A percentile compares a stretch with the other conserved stretches of the same genome.
These are phyloP conservation scores for Cottus gobio DNA, from an alignment of 2,113 vertebrate genomes.

Conservation along the genomic window DNA sequence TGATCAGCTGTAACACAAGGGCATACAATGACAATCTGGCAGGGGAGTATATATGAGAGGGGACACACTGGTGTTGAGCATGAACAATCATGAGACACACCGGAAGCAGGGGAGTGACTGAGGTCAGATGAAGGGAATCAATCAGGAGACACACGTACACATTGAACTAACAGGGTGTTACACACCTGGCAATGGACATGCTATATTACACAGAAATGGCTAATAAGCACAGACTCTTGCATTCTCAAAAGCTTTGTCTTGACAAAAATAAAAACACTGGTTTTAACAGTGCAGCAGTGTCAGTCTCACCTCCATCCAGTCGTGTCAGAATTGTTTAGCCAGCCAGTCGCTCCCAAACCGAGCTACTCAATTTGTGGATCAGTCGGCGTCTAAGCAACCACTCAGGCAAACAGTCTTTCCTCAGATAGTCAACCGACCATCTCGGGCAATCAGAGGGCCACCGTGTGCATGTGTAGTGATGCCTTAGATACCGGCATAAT, in stretches of 20 bases:
- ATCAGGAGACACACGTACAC: too few relatives aligned
- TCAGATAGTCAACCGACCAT: constrained; percentile 59
- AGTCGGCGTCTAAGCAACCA: constrained; percentile 61
- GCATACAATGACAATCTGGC: too few relatives aligned
- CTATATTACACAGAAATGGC: not conserved
- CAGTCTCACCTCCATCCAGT: constrained; percentile 25
- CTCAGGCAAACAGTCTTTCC: constrained; percentile 53
- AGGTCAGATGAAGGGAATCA: too few relatives aligned
- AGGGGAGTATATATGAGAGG: too few relatives aligned
- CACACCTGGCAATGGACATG: not conserved
- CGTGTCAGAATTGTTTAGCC: constrained; percentile 50
- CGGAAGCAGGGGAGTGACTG: too few relatives aligned
- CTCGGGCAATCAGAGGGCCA: constrained; percentile 49
- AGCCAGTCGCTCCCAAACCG: constrained; percentile 53
- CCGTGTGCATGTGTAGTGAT: constrained; percentile 8
- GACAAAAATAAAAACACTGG: not conserved
- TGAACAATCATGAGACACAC: too few relatives aligned
- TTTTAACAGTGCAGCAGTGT: constrained; percentile 7
- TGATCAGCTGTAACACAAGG: too few relatives aligned
- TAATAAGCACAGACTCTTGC: not conserved
- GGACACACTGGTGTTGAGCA: too few relatives aligned
- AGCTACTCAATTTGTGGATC: constrained; percentile 65
- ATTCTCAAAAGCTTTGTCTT: not conserved
- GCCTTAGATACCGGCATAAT: constrained; percentile 50
- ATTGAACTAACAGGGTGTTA: too few relatives aligned